Evolutionary conservation across 2,113 vertebrate genomes (phyloP).

Genomic region (Narcine bancroftii): DNA sequence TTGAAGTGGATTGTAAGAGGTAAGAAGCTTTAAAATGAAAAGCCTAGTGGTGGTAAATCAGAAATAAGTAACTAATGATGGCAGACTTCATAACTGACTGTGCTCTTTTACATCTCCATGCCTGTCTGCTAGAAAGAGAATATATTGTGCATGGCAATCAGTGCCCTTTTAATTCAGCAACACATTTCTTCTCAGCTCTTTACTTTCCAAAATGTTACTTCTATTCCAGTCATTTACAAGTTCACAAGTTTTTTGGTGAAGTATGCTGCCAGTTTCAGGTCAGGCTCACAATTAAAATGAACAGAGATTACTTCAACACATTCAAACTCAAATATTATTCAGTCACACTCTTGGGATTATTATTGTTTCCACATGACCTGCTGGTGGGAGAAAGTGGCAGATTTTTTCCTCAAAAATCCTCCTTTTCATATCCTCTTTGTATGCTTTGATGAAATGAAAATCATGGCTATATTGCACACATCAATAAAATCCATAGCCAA

Average conservation of each 20-base stretch:
- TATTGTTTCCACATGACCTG: background rate
- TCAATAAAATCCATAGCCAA: too few relatives aligned
- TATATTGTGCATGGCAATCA: background rate
- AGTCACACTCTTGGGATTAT: background rate
- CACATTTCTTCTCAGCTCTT: background rate
- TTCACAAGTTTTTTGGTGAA: background rate
- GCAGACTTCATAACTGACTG: background rate
- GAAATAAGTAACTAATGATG: background rate
- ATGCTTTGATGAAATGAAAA: too few relatives aligned
- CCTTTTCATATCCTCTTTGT: too few relatives aligned
- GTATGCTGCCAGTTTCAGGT: background rate
- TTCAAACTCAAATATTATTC: background rate
- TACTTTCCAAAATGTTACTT: background rate
- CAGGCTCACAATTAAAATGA: background rate
- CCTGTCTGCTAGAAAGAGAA: background rate
- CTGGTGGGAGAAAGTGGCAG: background rate
- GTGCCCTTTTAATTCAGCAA: background rate
- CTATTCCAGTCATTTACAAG: background rate
- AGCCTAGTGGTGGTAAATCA: background rate
- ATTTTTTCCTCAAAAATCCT: background rate
- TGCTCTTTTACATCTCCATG: background rate
- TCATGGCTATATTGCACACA: too few relatives aligned
- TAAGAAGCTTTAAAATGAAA: background rate
- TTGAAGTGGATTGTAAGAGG: too few relatives aligned
- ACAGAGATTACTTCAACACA: background rate